phyloP scores from a whole-genome alignment of 2,113 vertebrate genomes.

The Irena cyanogastra region DNA sequence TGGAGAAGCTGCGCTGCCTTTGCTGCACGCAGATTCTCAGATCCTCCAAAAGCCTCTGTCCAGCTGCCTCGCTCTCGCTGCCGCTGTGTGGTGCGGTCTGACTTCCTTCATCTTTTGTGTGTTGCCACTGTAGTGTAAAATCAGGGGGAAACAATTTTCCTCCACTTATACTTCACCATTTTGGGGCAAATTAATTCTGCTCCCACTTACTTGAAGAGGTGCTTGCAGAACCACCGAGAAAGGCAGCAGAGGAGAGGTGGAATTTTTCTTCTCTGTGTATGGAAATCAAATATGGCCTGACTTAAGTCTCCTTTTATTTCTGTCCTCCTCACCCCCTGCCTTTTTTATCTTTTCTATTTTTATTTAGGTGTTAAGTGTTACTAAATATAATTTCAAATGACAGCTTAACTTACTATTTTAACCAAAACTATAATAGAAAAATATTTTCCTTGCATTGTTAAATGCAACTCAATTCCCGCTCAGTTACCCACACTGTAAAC shows the following conservation, averaged over 20 bases:
- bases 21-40: background rate
- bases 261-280: background rate
- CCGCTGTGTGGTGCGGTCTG: background rate
- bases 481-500: slow-evolving; percentile 32
- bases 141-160: slow-evolving; percentile 8
- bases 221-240: background rate
- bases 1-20: background rate
- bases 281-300: slow-evolving; percentile 3
- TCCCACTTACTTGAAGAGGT: background rate
- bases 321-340: accelerated
- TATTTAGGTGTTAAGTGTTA: background rate
- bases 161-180: slow-evolving; percentile 20
- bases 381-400: slow-evolving; percentile 17
- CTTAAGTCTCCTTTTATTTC: background rate
- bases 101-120: slow-evolving; percentile 51
- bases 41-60: slow-evolving; percentile 42
- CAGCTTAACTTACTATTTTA: slow-evolving; percentile 41
- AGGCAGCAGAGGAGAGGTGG: background rate
- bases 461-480: background rate
- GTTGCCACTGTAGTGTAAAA: slow-evolving; percentile 15
- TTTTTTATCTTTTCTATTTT: background rate
- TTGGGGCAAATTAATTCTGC: slow-evolving; percentile 39
- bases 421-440: slow-evolving; percentile 13
- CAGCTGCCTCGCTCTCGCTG: background rate
- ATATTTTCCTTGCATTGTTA: slow-evolving; percentile 19